Conservation (phyloP, 2,797 vertebrate genomes). For the Xenops minutus region DNA sequence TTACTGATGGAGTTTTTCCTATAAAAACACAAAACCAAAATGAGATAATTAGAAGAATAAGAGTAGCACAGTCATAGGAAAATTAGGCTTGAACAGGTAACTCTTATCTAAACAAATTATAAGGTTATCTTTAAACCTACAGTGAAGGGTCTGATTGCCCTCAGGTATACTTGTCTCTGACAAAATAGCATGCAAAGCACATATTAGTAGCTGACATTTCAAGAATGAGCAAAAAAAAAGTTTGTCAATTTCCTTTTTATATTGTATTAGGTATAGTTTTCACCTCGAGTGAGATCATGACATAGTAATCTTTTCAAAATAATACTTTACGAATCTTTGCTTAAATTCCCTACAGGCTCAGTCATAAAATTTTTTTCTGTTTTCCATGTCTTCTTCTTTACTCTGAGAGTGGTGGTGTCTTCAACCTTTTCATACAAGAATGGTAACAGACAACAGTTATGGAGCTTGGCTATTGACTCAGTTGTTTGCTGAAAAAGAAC, state of each 20-base stretch:
- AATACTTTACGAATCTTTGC: not conserved
- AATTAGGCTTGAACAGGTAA: not conserved
- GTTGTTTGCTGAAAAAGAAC: not conserved
- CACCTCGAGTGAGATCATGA: not conserved
- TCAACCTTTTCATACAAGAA: not conserved
- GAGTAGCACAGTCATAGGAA: not conserved
- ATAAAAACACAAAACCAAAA: not conserved
- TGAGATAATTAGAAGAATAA: not conserved
- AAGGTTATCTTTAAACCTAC: not conserved
- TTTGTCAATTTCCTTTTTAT: not conserved
- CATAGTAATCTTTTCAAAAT: not conserved
- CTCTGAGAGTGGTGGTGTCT: not conserved
- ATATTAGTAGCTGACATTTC: not conserved
- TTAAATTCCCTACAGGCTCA: not conserved
- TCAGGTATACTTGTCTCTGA: not conserved
- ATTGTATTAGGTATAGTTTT: not conserved
- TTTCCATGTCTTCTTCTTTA: not conserved
- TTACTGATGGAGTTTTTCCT: not conserved
- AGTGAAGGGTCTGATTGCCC: not conserved
- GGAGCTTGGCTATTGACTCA: not conserved
- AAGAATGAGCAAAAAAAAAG: not conserved
- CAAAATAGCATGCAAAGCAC: not conserved
- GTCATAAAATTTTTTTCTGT: not conserved
- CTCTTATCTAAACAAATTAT: not conserved
- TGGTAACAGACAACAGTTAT: not conserved